Conservation (phyloP, 2,888 invertebrate species). For the Patella pellucida region DNA sequence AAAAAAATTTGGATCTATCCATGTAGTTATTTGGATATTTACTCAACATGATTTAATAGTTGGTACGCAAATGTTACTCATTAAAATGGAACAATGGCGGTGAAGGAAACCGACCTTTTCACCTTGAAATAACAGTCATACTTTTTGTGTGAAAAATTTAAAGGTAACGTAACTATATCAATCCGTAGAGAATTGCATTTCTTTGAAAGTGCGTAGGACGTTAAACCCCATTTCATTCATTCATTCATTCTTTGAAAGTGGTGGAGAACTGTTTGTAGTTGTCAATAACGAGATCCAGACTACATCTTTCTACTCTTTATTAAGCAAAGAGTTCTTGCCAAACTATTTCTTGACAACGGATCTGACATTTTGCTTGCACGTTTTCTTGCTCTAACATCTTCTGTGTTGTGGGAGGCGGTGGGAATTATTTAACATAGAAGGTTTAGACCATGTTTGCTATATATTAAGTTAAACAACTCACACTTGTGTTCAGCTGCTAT, state of each 20-base stretch:
- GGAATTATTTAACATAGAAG: not conserved
- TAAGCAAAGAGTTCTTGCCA: not conserved
- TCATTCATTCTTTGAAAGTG: constrained; percentile 4
- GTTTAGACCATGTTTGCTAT: not conserved
- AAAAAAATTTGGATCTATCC: too few relatives aligned
- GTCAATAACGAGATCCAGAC: constrained; percentile 7
- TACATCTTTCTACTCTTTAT: not conserved
- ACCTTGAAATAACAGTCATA: constrained; percentile 4
- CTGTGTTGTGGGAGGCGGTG: constrained; percentile 1
- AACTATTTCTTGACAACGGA: constrained; percentile 7
- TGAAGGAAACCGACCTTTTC: not conserved
- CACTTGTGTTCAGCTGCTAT: not conserved
- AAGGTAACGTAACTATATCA: not conserved
- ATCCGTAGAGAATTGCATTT: not conserved
- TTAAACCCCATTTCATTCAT: too few relatives aligned
- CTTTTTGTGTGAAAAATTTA: not conserved
- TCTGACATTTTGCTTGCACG: constrained; percentile 4
- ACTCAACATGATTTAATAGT: too few relatives aligned
- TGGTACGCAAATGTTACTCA: too few relatives aligned
- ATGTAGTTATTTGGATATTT: too few relatives aligned
- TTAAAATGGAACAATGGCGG: too few relatives aligned
- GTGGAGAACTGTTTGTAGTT: constrained; percentile 3
- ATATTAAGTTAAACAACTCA: constrained; percentile 3
- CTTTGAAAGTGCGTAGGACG: constrained; percentile 2
- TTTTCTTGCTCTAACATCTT: not conserved